Base-by-base conservation (phyloP, 2,113 vertebrate species). In the Peromyscus polionotus region DNA sequence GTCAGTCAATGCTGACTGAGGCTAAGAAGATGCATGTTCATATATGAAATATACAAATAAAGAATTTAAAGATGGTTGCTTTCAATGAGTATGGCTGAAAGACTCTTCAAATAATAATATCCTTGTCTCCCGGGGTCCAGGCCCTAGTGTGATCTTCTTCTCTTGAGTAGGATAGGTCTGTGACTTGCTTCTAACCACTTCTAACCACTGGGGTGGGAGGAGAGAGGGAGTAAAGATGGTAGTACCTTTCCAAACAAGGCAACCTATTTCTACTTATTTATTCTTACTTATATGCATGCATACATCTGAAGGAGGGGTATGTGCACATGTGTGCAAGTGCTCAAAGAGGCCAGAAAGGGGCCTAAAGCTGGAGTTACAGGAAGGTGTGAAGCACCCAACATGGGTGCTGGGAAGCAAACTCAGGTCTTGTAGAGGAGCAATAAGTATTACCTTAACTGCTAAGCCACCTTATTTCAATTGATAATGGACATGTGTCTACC, bases 161-260 rank as follows among this genome's bases (percentile, higher is more conserved):
- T 12, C 36, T 67, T 84, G 20, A 94, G 14, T 31, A 16, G 17
- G 36, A 90, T 39, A 80, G 4, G 39, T 57, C 67, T 84, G 67
- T 42, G 36, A 72, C 72, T 80, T 75, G 14, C 20, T 73, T 93
- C 76, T 73, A 79, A 76, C 24, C 45, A 45, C 51, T 51, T 51
- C 1, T 51, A 51, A 51, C 51, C 51, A 51, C 51, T 51, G 51
- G 51, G 51, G n/a, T 0, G n/a, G 33, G 0, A 45, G 6, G 67
- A 31, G 85, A 33, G 20, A 48, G 72, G 20, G 6, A 39, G 9
- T 81, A 83, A 83, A 94, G 14, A 65, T 63, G 70, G 89, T 11
- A 59, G 57, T 31, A 54, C 36, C 81, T 88, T 96, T 83, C 31
- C 70, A 93, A 45, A 28, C 70, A 96, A 88, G 36, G 75, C 42